Percentiles rank a stretch among this genome's conserved stretches.
These are phyloP conservation scores for Toxotes jaculatrix DNA, from an alignment of 2,113 vertebrate genomes.

Conservation along the genomic window DNA sequence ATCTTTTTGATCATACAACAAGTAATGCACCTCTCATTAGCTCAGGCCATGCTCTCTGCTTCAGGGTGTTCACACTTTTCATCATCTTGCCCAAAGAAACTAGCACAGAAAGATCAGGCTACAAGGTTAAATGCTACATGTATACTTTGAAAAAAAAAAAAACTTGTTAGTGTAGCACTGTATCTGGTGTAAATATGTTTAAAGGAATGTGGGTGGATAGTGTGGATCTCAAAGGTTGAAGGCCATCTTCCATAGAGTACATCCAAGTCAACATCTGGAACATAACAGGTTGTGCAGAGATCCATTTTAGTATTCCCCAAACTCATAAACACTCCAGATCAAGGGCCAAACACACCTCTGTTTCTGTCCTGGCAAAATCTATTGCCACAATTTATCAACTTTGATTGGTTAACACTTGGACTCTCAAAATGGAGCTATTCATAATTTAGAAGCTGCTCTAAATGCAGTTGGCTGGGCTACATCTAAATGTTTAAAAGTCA, in stretches of 20 bases:
- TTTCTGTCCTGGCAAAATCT: constrained; percentile 59
- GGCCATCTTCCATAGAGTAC: constrained; percentile 15
- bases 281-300: constrained; percentile 41
- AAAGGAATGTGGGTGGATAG: constrained; percentile 25
- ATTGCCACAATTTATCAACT: constrained; percentile 68
- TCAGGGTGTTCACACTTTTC: constrained; percentile 54
- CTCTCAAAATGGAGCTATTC: constrained; percentile 64
- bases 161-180: not conserved
- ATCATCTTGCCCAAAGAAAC: constrained; percentile 36
- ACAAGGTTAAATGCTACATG: constrained; percentile 13
- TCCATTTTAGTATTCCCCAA: constrained; percentile 55
- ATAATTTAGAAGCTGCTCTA: constrained; percentile 78
- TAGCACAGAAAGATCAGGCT: constrained; percentile 9
- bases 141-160: constrained; percentile 17
- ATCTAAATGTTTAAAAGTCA: constrained; percentile 84
- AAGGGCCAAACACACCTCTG: constrained; percentile 60
- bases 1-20: constrained; percentile 62
- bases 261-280: constrained; percentile 64
- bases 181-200: constrained; percentile 4
- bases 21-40: constrained; percentile 66
- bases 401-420: constrained; percentile 72
- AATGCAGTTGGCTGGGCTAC: constrained; percentile 70
- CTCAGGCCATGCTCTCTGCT: constrained; percentile 67
- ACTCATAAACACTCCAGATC: constrained; percentile 66
- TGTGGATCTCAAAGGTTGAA: constrained; percentile 29